Base-by-base conservation (phyloP, 1,140 invertebrate species). In the Drosophila santomea region DNA sequence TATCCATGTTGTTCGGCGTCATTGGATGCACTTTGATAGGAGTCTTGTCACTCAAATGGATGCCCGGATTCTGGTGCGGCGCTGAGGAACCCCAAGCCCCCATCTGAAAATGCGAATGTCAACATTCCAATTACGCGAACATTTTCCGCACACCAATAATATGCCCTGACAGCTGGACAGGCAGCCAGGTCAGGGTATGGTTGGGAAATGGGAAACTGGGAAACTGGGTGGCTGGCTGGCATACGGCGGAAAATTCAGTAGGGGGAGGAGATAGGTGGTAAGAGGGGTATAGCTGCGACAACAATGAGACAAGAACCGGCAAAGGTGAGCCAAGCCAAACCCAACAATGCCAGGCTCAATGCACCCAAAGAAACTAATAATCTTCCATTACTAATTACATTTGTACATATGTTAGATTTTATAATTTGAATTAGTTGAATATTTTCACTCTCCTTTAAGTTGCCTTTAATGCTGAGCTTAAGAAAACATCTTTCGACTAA, bases 101-200 rank as follows among this genome's bases (percentile, higher is more conserved):
- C 39, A 4, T 25, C 56, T 56, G 74, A 72, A 89, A 89, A 91
- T 91, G 80, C 82, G 88, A 91, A 88, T 91, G 88, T 91, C 88
- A 91, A 88, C 88, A 91, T 91, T 91, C 88, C 88, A 91, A 91
- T 91, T 91, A 91, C 88, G 88, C 88, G 82, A 91, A 81, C 88
- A 91, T 91, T 91, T 91, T 91, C 83, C 83, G 88, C 80, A 91
- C 88, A 91, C 88, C 88, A 91, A 91, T 91, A 91, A 91, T 91
- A 91, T 83, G 82, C 69, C 69, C 48, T 91, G 88, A 91, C 88
- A 91, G 72, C 55, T 71, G 48, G 71, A 81, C 68, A 64, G 67
- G 68, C 69, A 48, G 64, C 28, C 38, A 7, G 15, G 36, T 54
- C 25, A 36, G 11, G 32, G 5, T 20, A 11, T 55, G 25, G 25